These are phyloP conservation scores for Siniperca knerii DNA, from an alignment of 2,113 vertebrate species.

Conservation along the genomic window DNA sequence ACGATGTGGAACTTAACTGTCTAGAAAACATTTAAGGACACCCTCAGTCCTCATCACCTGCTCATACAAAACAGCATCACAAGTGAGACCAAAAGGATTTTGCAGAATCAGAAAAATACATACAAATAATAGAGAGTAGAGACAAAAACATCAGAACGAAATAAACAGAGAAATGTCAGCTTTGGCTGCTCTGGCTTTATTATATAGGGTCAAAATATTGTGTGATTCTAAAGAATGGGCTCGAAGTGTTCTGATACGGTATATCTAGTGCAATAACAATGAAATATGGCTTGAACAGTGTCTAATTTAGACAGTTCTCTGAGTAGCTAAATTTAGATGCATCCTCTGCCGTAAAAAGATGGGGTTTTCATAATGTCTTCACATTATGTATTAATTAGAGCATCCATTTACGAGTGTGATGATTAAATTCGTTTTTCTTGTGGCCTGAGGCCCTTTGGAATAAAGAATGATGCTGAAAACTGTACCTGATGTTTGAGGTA, in stretches of 20 bases:
- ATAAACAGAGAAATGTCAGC: background rate
- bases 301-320: background rate
- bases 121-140: background rate
- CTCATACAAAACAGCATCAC: background rate
- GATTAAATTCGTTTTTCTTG: background rate
- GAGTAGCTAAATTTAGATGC: background rate
- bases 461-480: background rate
- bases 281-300: background rate
- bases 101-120: background rate
- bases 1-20: background rate
- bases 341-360: background rate
- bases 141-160: background rate
- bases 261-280: background rate
- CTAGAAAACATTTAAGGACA: constrained; percentile 4
- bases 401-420: background rate
- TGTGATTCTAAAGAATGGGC: background rate
- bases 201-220: background rate
- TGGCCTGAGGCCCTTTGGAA: too few relatives aligned
- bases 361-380: background rate
- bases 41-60: background rate
- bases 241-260: background rate
- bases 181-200: background rate
- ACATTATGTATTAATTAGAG: constrained; percentile 1
- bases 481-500: background rate
- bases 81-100: background rate